Evolutionary conservation across 2,113 vertebrate species (phyloP).

Genomic region (Neogobius melanostomus): DNA sequence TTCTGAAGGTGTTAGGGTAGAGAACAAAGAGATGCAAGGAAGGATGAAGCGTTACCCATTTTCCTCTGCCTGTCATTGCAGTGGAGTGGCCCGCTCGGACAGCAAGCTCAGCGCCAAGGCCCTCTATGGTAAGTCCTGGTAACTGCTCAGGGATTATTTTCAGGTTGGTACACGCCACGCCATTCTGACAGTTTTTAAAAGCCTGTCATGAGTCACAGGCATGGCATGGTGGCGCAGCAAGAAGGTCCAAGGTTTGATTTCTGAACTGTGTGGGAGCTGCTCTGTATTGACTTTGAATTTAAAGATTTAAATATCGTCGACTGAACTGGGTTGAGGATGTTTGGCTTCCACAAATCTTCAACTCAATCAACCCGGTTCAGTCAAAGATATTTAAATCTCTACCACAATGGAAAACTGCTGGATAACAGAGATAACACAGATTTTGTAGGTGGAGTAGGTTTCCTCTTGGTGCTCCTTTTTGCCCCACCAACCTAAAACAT

Average conservation of each 20-base stretch:
- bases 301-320: no score
- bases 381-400: no score
- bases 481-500: background rate
- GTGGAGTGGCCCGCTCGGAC: constrained; percentile 79
- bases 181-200: constrained; percentile 5
- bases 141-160: constrained; percentile 3
- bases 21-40: constrained; percentile 11
- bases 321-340: no score
- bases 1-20: constrained; percentile 24
- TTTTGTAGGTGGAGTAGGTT: background rate
- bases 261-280: background rate
- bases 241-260: background rate
- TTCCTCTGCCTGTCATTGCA: constrained; percentile 70
- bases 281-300: no score
- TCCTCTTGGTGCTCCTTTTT: background rate
- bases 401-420: no score
- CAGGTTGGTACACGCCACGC: constrained; percentile 3
- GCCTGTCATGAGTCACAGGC: constrained; percentile 13
- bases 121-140: constrained; percentile 74
- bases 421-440: no score
- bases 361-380: no score
- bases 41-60: constrained; percentile 73
- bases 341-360: no score
- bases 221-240: background rate
- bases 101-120: constrained; percentile 83